Evolutionary conservation across 2,888 invertebrate genomes (phyloP).

Genomic region (Hedychridium roseum): DNA sequence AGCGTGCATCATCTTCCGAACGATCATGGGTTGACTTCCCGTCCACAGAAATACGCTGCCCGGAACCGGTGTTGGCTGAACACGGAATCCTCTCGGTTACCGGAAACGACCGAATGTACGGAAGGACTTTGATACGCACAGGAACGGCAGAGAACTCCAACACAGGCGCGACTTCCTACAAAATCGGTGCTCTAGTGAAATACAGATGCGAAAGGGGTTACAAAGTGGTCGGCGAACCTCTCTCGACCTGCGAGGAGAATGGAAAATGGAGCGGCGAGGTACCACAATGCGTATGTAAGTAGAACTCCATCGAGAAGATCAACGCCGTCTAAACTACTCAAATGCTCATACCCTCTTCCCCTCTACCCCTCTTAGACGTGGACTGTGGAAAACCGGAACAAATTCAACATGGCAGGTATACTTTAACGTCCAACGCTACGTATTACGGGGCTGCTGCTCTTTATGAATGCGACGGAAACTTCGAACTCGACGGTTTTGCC

Average conservation of each 20-base stretch:
- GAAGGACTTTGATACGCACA: constrained; percentile 78
- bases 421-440: constrained; percentile 84
- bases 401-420: constrained; percentile 78
- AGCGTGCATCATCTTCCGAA: background rate
- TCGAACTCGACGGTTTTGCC: constrained; percentile 83
- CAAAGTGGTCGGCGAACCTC: constrained; percentile 83
- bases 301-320: background rate
- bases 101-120: constrained; percentile 90
- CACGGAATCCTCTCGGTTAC: constrained; percentile 89
- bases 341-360: background rate
- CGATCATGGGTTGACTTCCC: background rate
- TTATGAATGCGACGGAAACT: constrained; percentile 85
- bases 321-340: background rate
- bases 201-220: constrained; percentile 91
- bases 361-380: constrained; percentile 70
- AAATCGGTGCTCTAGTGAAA: constrained; percentile 85
- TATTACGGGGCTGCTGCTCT: constrained; percentile 87
- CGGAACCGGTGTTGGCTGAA: constrained; percentile 82
- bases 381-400: constrained; percentile 83
- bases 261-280: constrained; percentile 87
- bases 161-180: constrained; percentile 78
- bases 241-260: constrained; percentile 86
- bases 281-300: constrained; percentile 85
- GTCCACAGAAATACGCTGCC: constrained; percentile 82
- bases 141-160: constrained; percentile 74